Evolutionary conservation across 2,113 vertebrate species (phyloP).

Genomic region (Tupaia tana): DNA sequence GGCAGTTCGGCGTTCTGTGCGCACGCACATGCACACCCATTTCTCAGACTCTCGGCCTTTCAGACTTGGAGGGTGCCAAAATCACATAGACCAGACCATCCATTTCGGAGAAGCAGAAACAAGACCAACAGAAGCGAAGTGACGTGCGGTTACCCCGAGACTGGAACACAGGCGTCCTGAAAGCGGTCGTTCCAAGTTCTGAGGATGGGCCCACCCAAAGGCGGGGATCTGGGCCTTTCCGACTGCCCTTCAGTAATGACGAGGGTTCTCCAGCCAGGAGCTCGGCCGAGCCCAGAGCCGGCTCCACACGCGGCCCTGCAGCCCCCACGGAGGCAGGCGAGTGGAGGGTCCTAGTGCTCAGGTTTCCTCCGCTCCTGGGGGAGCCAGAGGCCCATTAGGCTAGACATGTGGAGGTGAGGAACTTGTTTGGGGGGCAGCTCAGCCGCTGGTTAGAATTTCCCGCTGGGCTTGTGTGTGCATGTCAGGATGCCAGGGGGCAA

Average conservation of each 20-base stretch:
- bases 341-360: too few relatives aligned
- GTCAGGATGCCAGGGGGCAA: too few relatives aligned
- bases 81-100: not conserved
- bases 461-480: too few relatives aligned
- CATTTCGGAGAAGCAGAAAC: not conserved
- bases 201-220: not conserved
- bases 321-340: too few relatives aligned
- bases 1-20: not conserved
- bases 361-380: not conserved
- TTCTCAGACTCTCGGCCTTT: not conserved
- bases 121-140: not conserved
- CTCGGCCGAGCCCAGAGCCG: conserved; percentile 64
- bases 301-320: too few relatives aligned
- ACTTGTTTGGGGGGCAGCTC: not conserved
- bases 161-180: not conserved
- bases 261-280: conserved; percentile 41
- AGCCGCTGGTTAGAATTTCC: conserved; percentile 7
- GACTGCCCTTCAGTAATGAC: not conserved
- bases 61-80: not conserved
- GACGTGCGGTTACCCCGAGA: not conserved
- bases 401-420: not conserved
- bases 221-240: conserved; percentile 9
- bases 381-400: conserved; percentile 31
- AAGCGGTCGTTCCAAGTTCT: not conserved
- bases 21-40: not conserved